Evolutionary conservation across 2,888 invertebrate species (phyloP), one percentile per base, ranked within the genome.

Genomic region (Temnothorax ravouxi): DNA sequence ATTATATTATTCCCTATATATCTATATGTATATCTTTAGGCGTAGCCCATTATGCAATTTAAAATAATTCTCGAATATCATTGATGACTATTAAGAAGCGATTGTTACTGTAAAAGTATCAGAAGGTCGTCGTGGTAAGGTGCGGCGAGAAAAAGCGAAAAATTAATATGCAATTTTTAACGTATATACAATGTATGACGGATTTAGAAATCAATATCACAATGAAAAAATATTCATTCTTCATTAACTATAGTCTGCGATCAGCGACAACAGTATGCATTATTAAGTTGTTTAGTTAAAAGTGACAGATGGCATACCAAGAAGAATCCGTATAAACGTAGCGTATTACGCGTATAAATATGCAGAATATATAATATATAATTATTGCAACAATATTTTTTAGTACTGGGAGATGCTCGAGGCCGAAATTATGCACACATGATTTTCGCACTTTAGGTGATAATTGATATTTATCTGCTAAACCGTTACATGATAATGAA

Each of bases 51-150:
- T 83, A 82, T 52, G 44, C 62, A 66, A 79, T 79, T 76, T 71
- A 74, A 76, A 80, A 76, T 74, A 75, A 80, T 83, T 86, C 72
- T 61, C 59, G 83, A 47, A 71, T 85, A 76, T 83, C 80, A 62
- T 71, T 81, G 64, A 75, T 8, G 44, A 59, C 34, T 77, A 61
- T 81, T 81, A 72, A 52, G 69, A 64, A 67, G n/a, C 25, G 59
- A 56, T 79, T 75, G 38, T 75, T 56, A 72, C 71, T 66, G 72
- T 54, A 62, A 83, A 77, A 75, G 21, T 83, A 64, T 76, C 38
- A 54, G 72, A 84, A 80, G 80, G 80, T 18, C 79, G 56, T 15
- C 38, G 13, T 13, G 50, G 38, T 21, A 52, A 69, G 76, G 56
- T 56, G 50, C 18, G 47, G 34, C 66, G 47, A 79, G 52, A 76